Conservation (phyloP, 2,113 vertebrate species). For the Ondatra zibethicus region DNA sequence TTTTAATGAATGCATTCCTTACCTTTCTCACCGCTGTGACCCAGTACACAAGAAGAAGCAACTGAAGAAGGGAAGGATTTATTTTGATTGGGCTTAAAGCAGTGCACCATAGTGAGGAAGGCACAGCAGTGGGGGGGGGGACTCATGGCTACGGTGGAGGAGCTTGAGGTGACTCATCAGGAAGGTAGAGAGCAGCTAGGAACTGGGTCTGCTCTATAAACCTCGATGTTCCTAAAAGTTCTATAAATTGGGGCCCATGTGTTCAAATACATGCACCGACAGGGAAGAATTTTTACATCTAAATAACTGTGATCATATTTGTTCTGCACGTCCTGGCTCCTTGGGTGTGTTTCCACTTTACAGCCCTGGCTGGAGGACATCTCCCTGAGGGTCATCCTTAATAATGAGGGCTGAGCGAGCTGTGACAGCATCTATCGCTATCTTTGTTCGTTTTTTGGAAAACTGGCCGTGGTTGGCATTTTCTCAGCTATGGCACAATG, state of each 20-base stretch:
- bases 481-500: constrained; percentile 34
- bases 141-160: too few species aligned
- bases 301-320: neutral
- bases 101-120: neutral
- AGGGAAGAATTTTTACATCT: neutral
- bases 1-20: neutral
- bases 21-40: neutral
- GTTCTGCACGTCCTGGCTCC: neutral
- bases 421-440: neutral
- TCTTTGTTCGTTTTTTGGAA: constrained; percentile 29
- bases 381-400: neutral
- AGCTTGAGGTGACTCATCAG: neutral
- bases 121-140: neutral
- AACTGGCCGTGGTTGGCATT: neutral
- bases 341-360: too few species aligned
- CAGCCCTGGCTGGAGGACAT: neutral
- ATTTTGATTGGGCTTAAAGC: neutral
- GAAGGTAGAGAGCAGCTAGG: neutral
- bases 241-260: neutral
- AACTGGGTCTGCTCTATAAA: neutral
- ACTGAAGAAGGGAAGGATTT: neutral
- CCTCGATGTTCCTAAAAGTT: neutral
- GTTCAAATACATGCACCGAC: neutral
- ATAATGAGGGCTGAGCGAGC: neutral
- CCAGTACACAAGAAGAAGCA: neutral